Evolutionary conservation across 1,140 invertebrate species (phyloP).

Genomic region (Teleopsis dalmanni): DNA sequence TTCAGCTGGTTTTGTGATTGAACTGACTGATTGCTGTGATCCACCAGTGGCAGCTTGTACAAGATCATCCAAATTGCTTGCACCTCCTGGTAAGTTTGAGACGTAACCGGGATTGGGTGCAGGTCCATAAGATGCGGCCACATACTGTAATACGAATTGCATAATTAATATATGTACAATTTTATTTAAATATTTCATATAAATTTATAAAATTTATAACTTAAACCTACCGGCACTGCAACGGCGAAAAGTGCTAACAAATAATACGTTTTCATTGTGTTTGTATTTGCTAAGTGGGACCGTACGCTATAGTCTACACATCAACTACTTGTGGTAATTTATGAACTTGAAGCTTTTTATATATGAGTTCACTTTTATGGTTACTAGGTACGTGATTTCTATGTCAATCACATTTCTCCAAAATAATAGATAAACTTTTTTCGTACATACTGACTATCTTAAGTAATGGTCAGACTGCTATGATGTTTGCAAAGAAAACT

Average conservation of each 20-base stretch:
- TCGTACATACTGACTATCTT: too few relatives aligned
- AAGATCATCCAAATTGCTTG: conserved; percentile 30
- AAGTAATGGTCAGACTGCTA: too few relatives aligned
- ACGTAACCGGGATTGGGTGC: conserved; percentile 7
- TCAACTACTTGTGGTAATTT: background rate
- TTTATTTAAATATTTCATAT: background rate
- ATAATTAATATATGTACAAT: background rate
- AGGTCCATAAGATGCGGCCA: conserved; percentile 19
- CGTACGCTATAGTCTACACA: background rate
- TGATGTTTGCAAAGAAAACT: conserved; percentile 1
- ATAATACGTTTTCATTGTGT: conserved; percentile 20
- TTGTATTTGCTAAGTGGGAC: background rate
- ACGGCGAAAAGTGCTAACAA: conserved; percentile 37
- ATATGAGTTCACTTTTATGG: background rate
- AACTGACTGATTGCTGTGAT: conserved; percentile 17
- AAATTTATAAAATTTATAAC: background rate
- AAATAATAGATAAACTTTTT: too few relatives aligned
- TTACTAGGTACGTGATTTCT: conserved; percentile 3
- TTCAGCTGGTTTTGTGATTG: conserved; percentile 24
- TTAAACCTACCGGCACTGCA: conserved; percentile 36
- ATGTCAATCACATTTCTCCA: background rate
- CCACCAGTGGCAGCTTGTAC: conserved; percentile 32
- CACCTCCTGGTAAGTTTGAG: background rate
- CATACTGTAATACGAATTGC: conserved; percentile 11
- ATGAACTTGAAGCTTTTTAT: conserved; percentile 3